Percentiles rank a stretch among this genome's conserved stretches.
These are phyloP conservation scores for Troides aeacus DNA, from an alignment of 2,888 invertebrate species.

Conservation along the genomic window DNA sequence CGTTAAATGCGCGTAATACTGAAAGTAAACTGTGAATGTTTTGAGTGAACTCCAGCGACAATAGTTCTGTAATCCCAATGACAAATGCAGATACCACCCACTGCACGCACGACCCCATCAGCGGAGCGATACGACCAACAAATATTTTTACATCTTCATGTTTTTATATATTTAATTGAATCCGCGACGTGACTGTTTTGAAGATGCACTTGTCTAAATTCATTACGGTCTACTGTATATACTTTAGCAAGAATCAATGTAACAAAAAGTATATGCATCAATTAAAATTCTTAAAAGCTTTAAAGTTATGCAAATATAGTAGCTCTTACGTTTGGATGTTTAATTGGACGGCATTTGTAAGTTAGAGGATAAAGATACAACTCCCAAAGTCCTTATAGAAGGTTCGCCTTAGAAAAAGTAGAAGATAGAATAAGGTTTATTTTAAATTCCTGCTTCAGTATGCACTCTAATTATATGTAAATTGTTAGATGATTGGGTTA, in stretches of 20 bases:
- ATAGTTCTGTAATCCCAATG: slow-evolving; percentile 49
- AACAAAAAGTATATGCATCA: slow-evolving; percentile 32
- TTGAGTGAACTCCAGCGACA: slow-evolving; percentile 2
- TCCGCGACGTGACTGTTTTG: slow-evolving; percentile 33
- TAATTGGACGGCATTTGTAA: slow-evolving; percentile 68
- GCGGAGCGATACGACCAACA: slow-evolving; percentile 55
- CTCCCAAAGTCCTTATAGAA: slow-evolving; percentile 32
- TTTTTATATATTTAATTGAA: slow-evolving; percentile 54
- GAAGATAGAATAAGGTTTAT: not conserved
- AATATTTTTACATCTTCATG: slow-evolving; percentile 59
- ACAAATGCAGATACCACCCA: slow-evolving; percentile 77
- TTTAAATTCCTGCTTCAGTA: not conserved
- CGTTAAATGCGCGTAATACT: not conserved
- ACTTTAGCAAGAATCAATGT: slow-evolving; percentile 5
- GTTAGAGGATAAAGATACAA: slow-evolving; percentile 62
- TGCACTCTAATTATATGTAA: not conserved
- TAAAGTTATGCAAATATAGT: slow-evolving; percentile 49
- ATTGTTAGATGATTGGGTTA: not conserved
- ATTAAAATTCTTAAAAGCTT: slow-evolving; percentile 39
- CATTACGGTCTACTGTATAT: not conserved
- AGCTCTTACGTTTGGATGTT: slow-evolving; percentile 55
- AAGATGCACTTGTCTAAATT: slow-evolving; percentile 5
- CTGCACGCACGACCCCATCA: slow-evolving; percentile 57
- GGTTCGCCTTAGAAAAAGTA: slow-evolving; percentile 31
- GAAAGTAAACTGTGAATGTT: slow-evolving; percentile 5